Evolutionary conservation across 1,140 invertebrate species (phyloP).

Genomic region (Tribolium castaneum): DNA sequence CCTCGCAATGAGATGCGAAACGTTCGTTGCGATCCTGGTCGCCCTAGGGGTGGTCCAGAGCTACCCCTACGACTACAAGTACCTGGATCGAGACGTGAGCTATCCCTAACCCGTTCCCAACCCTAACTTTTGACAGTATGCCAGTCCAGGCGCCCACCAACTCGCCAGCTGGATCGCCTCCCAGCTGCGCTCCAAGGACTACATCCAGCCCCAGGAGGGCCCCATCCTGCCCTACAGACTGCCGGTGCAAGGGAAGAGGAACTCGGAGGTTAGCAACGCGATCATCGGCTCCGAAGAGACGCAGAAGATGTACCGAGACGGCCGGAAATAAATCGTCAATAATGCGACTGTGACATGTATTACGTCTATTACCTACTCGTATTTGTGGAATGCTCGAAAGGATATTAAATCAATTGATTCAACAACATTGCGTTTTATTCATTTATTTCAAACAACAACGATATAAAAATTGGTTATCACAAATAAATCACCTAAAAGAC

Average conservation of each 20-base stretch:
- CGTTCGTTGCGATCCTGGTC: background rate
- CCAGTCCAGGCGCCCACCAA: constrained; percentile 58
- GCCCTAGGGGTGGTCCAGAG: background rate
- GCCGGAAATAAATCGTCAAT: constrained; percentile 44
- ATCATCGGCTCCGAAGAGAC: constrained; percentile 59
- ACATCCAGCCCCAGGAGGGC: constrained; percentile 48
- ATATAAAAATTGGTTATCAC: background rate
- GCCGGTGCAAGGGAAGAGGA: constrained; percentile 56
- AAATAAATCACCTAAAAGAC: constrained; percentile 52
- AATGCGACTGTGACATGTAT: constrained; percentile 3
- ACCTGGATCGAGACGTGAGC: constrained; percentile 49
- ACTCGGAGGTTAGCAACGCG: constrained; percentile 60
- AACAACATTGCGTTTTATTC: background rate
- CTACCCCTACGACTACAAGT: constrained; percentile 44
- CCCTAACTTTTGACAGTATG: constrained; percentile 50
- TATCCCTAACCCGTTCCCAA: background rate
- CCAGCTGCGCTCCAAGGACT: constrained; percentile 54
- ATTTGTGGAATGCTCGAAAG: constrained; percentile 13
- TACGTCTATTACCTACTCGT: background rate
- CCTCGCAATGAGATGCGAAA: background rate
- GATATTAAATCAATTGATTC: constrained; percentile 20
- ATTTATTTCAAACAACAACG: too few species aligned
- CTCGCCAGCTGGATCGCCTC: constrained; percentile 57
- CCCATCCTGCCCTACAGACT: constrained; percentile 57
- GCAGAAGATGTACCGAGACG: constrained; percentile 59